Evolutionary conservation across 2,888 invertebrate genomes (phyloP), one percentile per base, ranked within the genome.

Genomic region (Girardia tigrina): DNA sequence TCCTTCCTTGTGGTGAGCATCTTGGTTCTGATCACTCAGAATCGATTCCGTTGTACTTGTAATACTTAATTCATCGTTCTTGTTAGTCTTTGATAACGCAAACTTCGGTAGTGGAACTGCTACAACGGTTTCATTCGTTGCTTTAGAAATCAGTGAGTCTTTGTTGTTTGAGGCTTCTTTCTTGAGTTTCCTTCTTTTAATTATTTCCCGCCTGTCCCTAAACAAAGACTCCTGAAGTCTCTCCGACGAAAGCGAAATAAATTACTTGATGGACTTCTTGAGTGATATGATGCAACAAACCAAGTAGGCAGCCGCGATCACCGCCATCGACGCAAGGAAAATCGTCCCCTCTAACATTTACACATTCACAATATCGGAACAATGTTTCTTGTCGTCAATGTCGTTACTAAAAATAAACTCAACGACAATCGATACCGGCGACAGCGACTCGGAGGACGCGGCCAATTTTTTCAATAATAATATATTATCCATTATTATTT

Each of bases 381-480:
- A 56, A 56, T 12, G 16, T 36, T 36, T 56, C 4, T 56, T 56
- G 4, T 23, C 23, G 56, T 56, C 23, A n/a, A 20, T 56, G 4
- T 23, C 23, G 56, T 56, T 56, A n/a, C 56, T 56, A 56, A 56
- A 56, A 20, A 12, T 56, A 56, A n/a, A 4, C 56, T 56, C 4
- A 56, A 56, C n/a, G 23, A n/a, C 36, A 56, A 56, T 56, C 23
- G 56, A n/a, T 56, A 56, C n/a, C 56, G n/a, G n/a, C n/a, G n/a
- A n/a, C n/a, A n/a, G n/a, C n/a, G n/a, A n/a, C n/a, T n/a, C n/a
- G n/a, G n/a, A n/a, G n/a, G n/a, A n/a, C n/a, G n/a, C n/a, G n/a
- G n/a, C n/a, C n/a, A n/a, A n/a, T n/a, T n/a, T n/a, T n/a, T n/a
- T n/a, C n/a, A n/a, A n/a, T n/a, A n/a, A n/a, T n/a, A n/a, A n/a